Conservation (phyloP, 2,797 vertebrate genomes). For the Remorina albescens region DNA sequence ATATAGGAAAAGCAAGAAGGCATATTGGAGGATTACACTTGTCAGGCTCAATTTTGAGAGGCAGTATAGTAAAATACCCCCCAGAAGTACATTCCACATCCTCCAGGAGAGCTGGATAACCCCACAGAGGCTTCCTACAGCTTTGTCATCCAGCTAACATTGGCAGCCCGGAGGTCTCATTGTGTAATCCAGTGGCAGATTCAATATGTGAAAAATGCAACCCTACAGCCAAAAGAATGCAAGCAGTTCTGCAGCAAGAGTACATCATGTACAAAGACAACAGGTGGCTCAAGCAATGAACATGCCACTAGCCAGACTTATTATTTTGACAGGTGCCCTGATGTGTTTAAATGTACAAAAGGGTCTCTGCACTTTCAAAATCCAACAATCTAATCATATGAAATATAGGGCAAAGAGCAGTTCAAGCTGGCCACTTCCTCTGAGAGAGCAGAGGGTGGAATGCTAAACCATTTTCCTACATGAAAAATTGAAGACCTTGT, state of each 20-base stretch:
- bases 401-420: slow-evolving; percentile 53
- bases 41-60: slow-evolving; percentile 69
- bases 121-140: slow-evolving; percentile 62
- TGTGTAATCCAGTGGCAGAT: slow-evolving; percentile 66
- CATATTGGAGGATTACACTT: slow-evolving; percentile 64
- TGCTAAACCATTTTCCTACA: slow-evolving; percentile 68
- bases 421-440: slow-evolving; percentile 35
- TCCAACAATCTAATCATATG: slow-evolving; percentile 55
- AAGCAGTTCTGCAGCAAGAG: slow-evolving; percentile 44
- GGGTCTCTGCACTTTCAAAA: slow-evolving; percentile 52
- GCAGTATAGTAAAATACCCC: slow-evolving; percentile 56
- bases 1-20: slow-evolving; percentile 41
- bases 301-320: slow-evolving; percentile 39
- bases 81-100: slow-evolving; percentile 59
- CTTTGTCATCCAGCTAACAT: slow-evolving; percentile 76
- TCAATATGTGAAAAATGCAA: slow-evolving; percentile 63
- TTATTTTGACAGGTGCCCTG: slow-evolving; percentile 63
- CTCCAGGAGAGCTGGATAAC: slow-evolving; percentile 63
- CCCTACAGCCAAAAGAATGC: slow-evolving; percentile 53
- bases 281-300: slow-evolving; percentile 50
- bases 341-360: slow-evolving; percentile 54
- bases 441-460: slow-evolving; percentile 62
- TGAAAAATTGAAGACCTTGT: slow-evolving; percentile 81
- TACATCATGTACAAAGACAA: slow-evolving; percentile 37
- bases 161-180: slow-evolving; percentile 67